These are phyloP conservation scores for Paguma larvata DNA, from an alignment of 2,797 vertebrate genomes.

Conservation along the genomic window DNA sequence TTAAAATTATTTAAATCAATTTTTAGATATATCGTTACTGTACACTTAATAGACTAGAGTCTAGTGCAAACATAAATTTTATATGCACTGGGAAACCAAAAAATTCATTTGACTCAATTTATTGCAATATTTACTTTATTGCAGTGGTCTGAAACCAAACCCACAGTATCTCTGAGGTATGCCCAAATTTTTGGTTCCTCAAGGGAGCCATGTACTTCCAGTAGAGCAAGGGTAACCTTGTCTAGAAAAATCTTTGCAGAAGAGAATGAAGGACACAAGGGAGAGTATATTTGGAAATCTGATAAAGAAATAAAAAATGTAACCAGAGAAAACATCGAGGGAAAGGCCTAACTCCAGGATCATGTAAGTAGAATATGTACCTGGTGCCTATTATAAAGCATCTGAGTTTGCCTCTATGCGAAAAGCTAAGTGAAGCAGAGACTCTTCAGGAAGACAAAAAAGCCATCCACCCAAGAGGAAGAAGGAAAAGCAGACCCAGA, in stretches of 20 bases:
- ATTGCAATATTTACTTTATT: background rate
- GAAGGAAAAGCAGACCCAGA: background rate
- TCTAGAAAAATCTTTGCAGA: conserved; percentile 9
- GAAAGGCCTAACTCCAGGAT: background rate
- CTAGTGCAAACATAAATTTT: background rate
- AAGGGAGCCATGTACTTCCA: background rate
- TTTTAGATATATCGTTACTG: background rate
- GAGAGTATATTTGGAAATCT: background rate
- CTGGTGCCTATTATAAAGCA: background rate
- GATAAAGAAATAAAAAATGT: background rate
- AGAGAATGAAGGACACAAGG: background rate
- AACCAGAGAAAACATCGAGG: conserved; percentile 30
- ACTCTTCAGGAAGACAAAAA: background rate
- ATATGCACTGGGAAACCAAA: background rate
- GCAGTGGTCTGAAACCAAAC: background rate
- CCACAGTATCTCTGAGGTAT: background rate
- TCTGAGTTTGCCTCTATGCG: background rate
- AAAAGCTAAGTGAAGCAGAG: background rate
- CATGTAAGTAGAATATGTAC: background rate
- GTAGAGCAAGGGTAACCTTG: background rate
- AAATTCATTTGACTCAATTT: background rate
- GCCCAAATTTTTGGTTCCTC: background rate
- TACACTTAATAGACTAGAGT: background rate
- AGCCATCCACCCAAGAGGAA: background rate
- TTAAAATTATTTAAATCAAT: background rate